These are phyloP conservation scores for Xylocampa areola DNA, from an alignment of 2,888 invertebrate species.

Conservation along the genomic window DNA sequence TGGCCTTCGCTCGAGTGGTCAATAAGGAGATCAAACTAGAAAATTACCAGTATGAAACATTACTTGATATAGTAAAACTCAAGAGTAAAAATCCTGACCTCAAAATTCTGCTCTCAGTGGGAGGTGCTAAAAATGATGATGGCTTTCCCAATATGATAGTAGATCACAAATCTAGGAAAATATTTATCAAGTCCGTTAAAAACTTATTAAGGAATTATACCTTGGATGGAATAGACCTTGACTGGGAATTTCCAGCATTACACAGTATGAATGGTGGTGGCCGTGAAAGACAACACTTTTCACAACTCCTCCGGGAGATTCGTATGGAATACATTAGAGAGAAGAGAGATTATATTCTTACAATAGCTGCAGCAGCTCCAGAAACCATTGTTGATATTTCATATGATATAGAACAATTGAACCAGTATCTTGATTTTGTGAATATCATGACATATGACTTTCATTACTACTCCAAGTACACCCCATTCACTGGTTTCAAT, in stretches of 20 bases:
- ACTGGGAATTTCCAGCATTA: conserved; percentile 96
- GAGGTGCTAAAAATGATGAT: conserved; percentile 89
- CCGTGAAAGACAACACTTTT: conserved; percentile 93
- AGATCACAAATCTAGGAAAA: conserved; percentile 92
- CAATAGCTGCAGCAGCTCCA: conserved; percentile 95
- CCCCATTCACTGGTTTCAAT: conserved; percentile 96
- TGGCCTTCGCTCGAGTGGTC: conserved; percentile 92
- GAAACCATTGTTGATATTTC: conserved; percentile 93
- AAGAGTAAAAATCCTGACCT: conserved; percentile 91
- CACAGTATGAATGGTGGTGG: conserved; percentile 51
- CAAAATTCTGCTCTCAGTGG: conserved; percentile 94
- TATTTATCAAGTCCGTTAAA: conserved; percentile 89
- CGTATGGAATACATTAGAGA: conserved; percentile 91
- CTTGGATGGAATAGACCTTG: conserved; percentile 93
- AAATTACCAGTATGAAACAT: conserved; percentile 73
- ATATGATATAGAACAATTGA: conserved; percentile 94
- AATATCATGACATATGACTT: conserved; percentile 98
- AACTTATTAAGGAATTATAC: conserved; percentile 85
- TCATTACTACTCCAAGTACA: conserved; percentile 93
- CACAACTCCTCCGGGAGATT: conserved; percentile 93
- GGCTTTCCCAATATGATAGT: conserved; percentile 93
- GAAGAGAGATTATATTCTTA: conserved; percentile 90
- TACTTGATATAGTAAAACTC: conserved; percentile 84
- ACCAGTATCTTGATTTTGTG: conserved; percentile 95
- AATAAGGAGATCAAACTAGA: conserved; percentile 91